Base-by-base conservation (phyloP, 2,113 vertebrate species). In the Vidua chalybeata region DNA sequence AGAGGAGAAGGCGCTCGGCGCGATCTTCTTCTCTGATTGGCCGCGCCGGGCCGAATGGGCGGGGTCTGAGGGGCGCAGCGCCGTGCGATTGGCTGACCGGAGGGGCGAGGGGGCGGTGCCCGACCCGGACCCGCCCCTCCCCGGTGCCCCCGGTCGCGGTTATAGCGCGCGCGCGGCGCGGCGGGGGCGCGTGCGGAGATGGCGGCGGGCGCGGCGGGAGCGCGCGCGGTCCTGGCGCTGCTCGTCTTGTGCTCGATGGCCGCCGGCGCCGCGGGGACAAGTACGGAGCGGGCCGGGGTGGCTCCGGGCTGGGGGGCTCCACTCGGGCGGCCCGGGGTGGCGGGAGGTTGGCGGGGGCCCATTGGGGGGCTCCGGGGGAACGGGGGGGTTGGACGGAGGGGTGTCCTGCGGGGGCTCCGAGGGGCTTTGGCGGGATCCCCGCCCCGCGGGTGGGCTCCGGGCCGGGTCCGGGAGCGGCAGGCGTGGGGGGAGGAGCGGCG, bases 31-130 rank as follows among this genome's bases (percentile, higher is more conserved):
- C 22, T 41, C 54, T 67, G 64, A 92, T 86, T 94, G 89, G 93
- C 1, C 7, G 2, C 0, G 1, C 10, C 4, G 8, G 2, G 11
- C 0, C 0, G 2, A 8, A 1, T 6, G 76, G 85, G 90, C 35
- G 87, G 18, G 39, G 2, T 4, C 35, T 3, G 0, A 1, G 2
- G 1, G 7, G 6, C 6, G 11, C 4, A 6, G 9, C 15, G 35
- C 24, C 7, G 1, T 2, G 3, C 45, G 39, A 93, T 82, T 79
- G 80, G 82, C 3, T 3, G 7, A 30, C 0, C 3, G 1, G 8
- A 7, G 7, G 10, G 10, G 15, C 2, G 2, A 26, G 6, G 30
- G 48, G 63, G 23, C 16, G 37, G 20, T 27, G 4, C 13, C 11
- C 10, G 4, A 0, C 2, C 1, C 5, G 26, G 4, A 9, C 4